Conservation (phyloP, 92 coral and sea anemone species). For the Heliopora coerulea region DNA sequence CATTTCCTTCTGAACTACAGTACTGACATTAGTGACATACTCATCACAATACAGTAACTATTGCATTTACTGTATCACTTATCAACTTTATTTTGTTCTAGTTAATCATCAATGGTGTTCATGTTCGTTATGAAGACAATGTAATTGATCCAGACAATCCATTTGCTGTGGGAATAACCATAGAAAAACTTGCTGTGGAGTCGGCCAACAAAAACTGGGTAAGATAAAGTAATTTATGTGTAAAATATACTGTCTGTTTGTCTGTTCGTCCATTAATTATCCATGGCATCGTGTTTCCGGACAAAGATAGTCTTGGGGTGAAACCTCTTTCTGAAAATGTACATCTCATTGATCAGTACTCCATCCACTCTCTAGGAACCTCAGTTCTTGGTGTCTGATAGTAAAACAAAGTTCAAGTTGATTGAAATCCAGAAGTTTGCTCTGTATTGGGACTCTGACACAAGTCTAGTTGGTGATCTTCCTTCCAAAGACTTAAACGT, state of each 20-base stretch:
- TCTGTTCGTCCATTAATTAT: neutral
- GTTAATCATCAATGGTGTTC: slow-evolving; percentile 88
- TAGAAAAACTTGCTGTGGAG: slow-evolving; percentile 84
- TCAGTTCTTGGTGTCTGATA: slow-evolving; percentile 80
- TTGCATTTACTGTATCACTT: no score
- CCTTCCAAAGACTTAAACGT: slow-evolving; percentile 92
- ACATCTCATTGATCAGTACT: neutral
- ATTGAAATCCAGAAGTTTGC: slow-evolving; percentile 91
- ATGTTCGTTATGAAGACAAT: slow-evolving; percentile 91
- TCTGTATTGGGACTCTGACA: slow-evolving; percentile 92
- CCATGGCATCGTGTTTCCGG: no score
- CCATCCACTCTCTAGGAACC: slow-evolving; percentile 56
- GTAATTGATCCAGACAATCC: slow-evolving; percentile 59
- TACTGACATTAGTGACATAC: no score
- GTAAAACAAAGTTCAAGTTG: slow-evolving; percentile 76
- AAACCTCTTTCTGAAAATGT: no score
- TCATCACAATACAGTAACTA: no score
- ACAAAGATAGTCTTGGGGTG: no score
- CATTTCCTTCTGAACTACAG: no score
- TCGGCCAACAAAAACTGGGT: slow-evolving; percentile 97
- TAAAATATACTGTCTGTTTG: neutral
- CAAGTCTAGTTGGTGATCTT: slow-evolving; percentile 84
- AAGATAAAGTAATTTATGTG: slow-evolving; percentile 11
- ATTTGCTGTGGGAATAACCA: slow-evolving; percentile 94
- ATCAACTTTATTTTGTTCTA: no score